Evolutionary conservation across 2,113 vertebrate species (phyloP), one percentile per base, ranked within the genome.

Genomic region (Nansenia antarctica): DNA sequence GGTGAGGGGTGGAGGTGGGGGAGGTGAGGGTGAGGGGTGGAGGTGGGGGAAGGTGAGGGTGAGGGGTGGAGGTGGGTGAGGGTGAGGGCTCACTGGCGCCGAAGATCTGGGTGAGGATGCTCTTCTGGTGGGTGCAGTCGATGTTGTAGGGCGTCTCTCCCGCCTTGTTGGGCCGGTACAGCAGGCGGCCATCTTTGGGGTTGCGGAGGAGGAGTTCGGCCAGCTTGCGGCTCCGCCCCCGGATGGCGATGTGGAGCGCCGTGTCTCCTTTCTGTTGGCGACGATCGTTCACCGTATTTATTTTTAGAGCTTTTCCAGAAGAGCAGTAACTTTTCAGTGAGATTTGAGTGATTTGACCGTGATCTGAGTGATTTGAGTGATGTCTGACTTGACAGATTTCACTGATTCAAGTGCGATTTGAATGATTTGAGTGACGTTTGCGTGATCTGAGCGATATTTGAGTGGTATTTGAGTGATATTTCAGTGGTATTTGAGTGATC

Each of bases 211-310:
- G 94, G 27, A 99, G 88, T 81, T 99, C 98, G 0, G 97, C 98
- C 77, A 99, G 89, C 67, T 94, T 99, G n/a, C 97, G 91, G 84
- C 97, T 99, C 65, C 98, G 89, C 4, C 98, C 98, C 59, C 96
- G 93, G 69, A 99, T 99, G 31, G 98, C 98, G 37, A 99, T 97
- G 71, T 99, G 98, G 49, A 99, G 92, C 0, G 98, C 93, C 3
- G 98, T 99, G 76, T 99, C 98, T 75, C 96, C 97, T 91, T 97
- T 99, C 98, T 99, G 86, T n/a, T n/a, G n/a, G n/a, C n/a, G n/a
- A n/a, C n/a, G n/a, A n/a, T n/a, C n/a, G n/a, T n/a, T n/a, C n/a
- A n/a, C n/a, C n/a, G n/a, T n/a, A n/a, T n/a, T n/a, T n/a, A n/a
- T n/a, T n/a, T n/a, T n/a, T n/a, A n/a, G n/a, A n/a, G n/a, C n/a